phyloP scores from a whole-genome alignment of 2,888 invertebrate genomes.

The Fissipunctia ypsillon region DNA sequence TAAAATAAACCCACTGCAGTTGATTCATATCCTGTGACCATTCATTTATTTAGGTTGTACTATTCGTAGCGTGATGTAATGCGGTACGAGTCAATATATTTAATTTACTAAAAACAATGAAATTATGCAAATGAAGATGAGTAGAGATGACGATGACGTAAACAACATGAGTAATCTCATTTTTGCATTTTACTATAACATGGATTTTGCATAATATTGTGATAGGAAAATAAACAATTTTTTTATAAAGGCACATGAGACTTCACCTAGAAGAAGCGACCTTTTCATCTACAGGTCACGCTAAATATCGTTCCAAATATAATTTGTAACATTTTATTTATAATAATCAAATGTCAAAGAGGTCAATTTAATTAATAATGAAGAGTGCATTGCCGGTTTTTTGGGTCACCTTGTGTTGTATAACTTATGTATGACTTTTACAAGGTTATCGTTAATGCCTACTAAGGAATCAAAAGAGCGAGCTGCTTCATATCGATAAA shows the following conservation, averaged over 20 bases:
- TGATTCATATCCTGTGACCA: slow-evolving; percentile 81
- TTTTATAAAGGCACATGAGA: neutral
- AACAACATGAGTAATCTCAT: neutral
- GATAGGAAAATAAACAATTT: neutral
- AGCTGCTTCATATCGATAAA: slow-evolving; percentile 39
- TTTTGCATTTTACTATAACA: slow-evolving; percentile 11
- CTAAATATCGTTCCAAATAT: slow-evolving; percentile 4
- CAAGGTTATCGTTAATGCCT: slow-evolving; percentile 68
- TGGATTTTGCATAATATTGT: neutral
- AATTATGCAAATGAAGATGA: neutral
- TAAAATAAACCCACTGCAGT: slow-evolving; percentile 76
- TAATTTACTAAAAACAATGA: slow-evolving; percentile 2
- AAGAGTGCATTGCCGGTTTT: slow-evolving; percentile 67
- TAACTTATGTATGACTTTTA: slow-evolving; percentile 70
- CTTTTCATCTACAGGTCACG: neutral
- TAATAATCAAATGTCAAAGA: slow-evolving; percentile 40
- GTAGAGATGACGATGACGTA: neutral
- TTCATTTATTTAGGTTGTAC: slow-evolving; percentile 44
- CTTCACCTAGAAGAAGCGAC: neutral
- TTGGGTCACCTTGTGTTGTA: slow-evolving; percentile 73
- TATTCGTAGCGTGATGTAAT: slow-evolving; percentile 24
- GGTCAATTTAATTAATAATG: slow-evolving; percentile 59
- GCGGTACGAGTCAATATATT: neutral
- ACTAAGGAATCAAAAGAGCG: slow-evolving; percentile 48
- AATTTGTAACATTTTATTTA: slow-evolving; percentile 34